Percentiles rank a stretch among this genome's conserved stretches.
These are phyloP conservation scores for Maniola hyperantus DNA, from an alignment of 2,888 invertebrate genomes.

Conservation along the genomic window DNA sequence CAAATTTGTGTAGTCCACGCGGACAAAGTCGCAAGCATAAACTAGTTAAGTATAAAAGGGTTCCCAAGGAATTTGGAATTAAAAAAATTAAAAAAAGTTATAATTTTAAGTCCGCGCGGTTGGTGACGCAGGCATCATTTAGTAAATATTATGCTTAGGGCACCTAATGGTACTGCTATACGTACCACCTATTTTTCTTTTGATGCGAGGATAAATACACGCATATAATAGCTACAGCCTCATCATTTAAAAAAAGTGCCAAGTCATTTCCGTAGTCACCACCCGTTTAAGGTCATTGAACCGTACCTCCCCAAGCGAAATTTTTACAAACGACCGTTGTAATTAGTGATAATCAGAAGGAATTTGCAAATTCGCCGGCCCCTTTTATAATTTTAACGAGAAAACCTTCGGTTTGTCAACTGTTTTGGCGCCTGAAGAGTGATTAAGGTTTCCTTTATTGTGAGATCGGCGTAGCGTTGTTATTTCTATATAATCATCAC, in stretches of 20 bases:
- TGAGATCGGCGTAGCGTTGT: slow-evolving; percentile 11
- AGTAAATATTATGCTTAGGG: no score
- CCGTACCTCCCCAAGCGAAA: slow-evolving; percentile 56
- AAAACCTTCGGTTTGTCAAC: slow-evolving; percentile 49
- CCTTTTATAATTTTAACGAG: slow-evolving; percentile 59
- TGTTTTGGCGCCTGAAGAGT: slow-evolving; percentile 34
- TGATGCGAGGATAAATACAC: slow-evolving; percentile 24
- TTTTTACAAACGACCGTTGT: slow-evolving; percentile 62
- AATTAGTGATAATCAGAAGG: slow-evolving; percentile 74
- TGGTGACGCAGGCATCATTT: no score
- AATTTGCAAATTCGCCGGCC: slow-evolving; percentile 50
- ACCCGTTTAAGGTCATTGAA: slow-evolving; percentile 66
- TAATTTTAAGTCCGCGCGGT: no score
- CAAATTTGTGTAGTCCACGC: no score
- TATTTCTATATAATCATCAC: no score
- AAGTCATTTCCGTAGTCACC: slow-evolving; percentile 52
- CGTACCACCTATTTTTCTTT: slow-evolving; percentile 18
- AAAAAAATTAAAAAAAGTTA: no score
- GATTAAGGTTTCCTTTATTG: slow-evolving; percentile 34
- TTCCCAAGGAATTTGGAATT: no score
- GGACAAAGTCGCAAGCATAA: no score
- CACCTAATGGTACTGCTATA: no score
- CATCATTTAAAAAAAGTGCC: slow-evolving; percentile 44
- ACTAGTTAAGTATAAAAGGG: no score
- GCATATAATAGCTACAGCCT: slow-evolving; percentile 34